Conservation (phyloP, 2,888 invertebrate species). For the Latrodectus elegans region DNA sequence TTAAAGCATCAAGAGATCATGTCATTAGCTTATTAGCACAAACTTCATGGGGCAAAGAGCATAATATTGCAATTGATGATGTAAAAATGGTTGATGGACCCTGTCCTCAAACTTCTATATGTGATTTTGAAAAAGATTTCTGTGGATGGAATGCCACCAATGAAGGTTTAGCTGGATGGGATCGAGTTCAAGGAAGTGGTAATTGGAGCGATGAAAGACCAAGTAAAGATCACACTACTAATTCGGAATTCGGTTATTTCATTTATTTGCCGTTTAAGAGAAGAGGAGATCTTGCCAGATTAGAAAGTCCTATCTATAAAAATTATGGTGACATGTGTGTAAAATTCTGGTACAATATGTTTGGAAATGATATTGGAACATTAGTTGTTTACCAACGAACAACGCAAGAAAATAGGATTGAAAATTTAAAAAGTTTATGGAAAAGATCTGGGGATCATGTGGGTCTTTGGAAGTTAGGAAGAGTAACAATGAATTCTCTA, state of each 20-base stretch:
- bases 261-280: constrained; percentile 48
- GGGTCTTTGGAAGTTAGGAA: constrained; percentile 56
- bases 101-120: constrained; percentile 48
- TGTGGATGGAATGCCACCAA: constrained; percentile 69
- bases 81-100: constrained; percentile 63
- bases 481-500: constrained; percentile 51
- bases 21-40: constrained; percentile 38
- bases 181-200: constrained; percentile 47
- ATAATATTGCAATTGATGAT: constrained; percentile 70
- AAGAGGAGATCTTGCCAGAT: constrained; percentile 44
- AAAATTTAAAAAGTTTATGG: constrained; percentile 61
- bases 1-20: constrained; percentile 44
- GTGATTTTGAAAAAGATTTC: constrained; percentile 69
- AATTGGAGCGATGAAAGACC: constrained; percentile 61
- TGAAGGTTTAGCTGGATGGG: constrained; percentile 47
- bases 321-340: constrained; percentile 67
- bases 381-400: constrained; percentile 72
- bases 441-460: constrained; percentile 54
- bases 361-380: constrained; percentile 72
- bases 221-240: constrained; percentile 63
- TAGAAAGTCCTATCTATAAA: constrained; percentile 53
- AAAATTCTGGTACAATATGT: constrained; percentile 68
- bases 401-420: constrained; percentile 48
- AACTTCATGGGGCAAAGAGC: not conserved
- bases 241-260: constrained; percentile 60